Base-by-base conservation (phyloP, 2,113 vertebrate genomes). In the Clinocottus analis region DNA sequence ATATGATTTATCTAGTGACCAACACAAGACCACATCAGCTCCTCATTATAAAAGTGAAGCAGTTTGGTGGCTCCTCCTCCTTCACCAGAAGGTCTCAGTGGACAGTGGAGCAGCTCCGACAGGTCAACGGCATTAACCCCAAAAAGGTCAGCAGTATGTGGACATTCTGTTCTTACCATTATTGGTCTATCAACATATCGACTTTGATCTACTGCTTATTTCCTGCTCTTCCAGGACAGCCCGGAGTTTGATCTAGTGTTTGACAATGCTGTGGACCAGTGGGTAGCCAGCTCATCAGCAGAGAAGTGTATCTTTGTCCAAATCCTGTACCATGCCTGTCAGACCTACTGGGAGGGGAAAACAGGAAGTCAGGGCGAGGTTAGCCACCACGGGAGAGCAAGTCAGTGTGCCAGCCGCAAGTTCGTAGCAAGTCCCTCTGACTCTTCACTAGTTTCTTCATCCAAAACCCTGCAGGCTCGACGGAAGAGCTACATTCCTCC, bases 301-400 rank as follows among this genome's bases (percentile, higher is more conserved):
- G 97, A 98, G 92, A 99, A 99, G 90, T 96, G 95, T 86, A 95
- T 97, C 45, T 98, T 99, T 90, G 94, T 99, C 91, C 98, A 98
- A 87, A 91, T 98, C 83, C 93, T 99, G 49, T 96, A 98, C 80
- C 95, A 97, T 7, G 97, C 96, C 79, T 97, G 96, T 90, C 96
- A 97, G 84, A 93, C 95, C 67, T 96, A 97, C 90, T 96, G 97
- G 91, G 67, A 72, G 45, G 85, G 66, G n/a, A 92, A 83, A 74
- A 64, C 64, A 41, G 87, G 73, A 9, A 60, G 9, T 64, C 66
- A 80, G 5, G 35, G 37, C 10, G 86, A 82, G 51, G 45, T 16
- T 5, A 29, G 56, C 12, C 23, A 3, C 16, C 43, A 53, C 19
- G 0, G 58, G 39, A 58, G 25, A 70, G 31, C 5, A 1, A 81